These are phyloP conservation scores for Ellobium chinense DNA, from an alignment of 2,888 invertebrate species.

Conservation along the genomic window DNA sequence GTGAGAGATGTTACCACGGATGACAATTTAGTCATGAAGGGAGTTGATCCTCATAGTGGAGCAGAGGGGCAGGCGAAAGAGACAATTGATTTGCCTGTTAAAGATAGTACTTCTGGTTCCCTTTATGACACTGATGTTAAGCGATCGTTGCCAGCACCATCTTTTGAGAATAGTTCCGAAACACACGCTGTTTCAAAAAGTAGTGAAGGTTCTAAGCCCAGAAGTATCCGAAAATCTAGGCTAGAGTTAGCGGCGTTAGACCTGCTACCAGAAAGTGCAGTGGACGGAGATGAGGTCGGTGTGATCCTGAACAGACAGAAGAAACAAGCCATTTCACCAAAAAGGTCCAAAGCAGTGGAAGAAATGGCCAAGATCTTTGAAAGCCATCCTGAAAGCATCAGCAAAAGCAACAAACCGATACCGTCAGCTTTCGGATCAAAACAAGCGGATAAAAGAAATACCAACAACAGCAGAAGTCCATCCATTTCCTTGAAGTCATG, in stretches of 20 bases:
- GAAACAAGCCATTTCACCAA: background rate
- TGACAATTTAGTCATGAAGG: background rate
- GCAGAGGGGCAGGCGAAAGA: background rate
- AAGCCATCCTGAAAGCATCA: background rate
- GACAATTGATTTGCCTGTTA: too few relatives aligned
- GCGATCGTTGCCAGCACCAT: background rate
- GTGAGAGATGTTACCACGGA: background rate
- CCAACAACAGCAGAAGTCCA: too few relatives aligned
- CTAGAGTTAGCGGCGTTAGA: constrained; percentile 35
- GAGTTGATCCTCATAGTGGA: background rate
- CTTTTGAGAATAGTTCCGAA: background rate
- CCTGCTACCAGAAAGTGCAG: constrained; percentile 37
- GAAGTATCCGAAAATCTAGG: constrained; percentile 9
- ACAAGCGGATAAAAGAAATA: too few relatives aligned
- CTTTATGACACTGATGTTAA: background rate
- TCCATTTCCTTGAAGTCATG: too few relatives aligned
- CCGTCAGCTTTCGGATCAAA: too few relatives aligned
- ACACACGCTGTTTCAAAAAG: background rate
- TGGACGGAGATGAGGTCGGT: constrained; percentile 19
- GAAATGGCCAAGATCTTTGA: constrained; percentile 33
- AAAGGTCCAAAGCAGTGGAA: constrained; percentile 38
- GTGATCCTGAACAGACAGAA: background rate
- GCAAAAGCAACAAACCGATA: background rate
- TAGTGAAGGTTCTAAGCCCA: background rate
- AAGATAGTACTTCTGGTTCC: background rate